Base-by-base conservation (phyloP, 1,140 invertebrate genomes). In the Oreohelix idahoensis region DNA sequence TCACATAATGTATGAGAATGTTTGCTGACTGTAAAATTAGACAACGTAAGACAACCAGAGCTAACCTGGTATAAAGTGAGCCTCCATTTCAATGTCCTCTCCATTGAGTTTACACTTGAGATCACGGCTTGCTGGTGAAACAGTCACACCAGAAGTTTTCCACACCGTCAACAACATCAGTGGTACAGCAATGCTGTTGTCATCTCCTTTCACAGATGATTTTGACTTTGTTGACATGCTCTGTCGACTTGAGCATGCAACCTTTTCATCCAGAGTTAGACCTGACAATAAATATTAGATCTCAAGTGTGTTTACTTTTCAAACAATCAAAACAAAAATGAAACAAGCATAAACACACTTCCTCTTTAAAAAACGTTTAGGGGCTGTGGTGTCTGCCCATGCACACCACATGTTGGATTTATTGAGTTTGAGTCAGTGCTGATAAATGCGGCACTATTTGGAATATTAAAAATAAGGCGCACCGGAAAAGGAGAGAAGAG, bases 81-180 rank as follows among this genome's bases (percentile, higher is more conserved):
- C 29, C 71, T 82, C 80, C 13, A n/a, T 39, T 20, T 29, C 71
- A 35, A 82, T 75, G 39, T 82, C 49, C 17, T 36, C 70, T 49
- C 80, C 80, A 66, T 82, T 82, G 45, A 82, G 71, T 17, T 39
- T 32, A 32, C 80, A 82, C 32, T 42, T 51, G 8, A 82, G 51
- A 36, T 82, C 80, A 39, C 80, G 42, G 36, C 49, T 82, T n/a
- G 80, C 80, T 49, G 80, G 70, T n/a, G 17, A 53, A 20, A 82
- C 71, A 13, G 80, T 82, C 8, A 82, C 71, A 8, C 80, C 80
- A 1, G 80, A 73, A 20, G 70, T 82, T 39, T 49, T 69, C 80
- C 80, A 82, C 8, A 82, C 80, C 23, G 80, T 82, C 32, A 82
- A 26, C 35, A 82, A 17, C 36, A 82, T 39, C 15, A 82, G 71